Conservation (phyloP, 2,113 vertebrate genomes). For the Caranx ignobilis region DNA sequence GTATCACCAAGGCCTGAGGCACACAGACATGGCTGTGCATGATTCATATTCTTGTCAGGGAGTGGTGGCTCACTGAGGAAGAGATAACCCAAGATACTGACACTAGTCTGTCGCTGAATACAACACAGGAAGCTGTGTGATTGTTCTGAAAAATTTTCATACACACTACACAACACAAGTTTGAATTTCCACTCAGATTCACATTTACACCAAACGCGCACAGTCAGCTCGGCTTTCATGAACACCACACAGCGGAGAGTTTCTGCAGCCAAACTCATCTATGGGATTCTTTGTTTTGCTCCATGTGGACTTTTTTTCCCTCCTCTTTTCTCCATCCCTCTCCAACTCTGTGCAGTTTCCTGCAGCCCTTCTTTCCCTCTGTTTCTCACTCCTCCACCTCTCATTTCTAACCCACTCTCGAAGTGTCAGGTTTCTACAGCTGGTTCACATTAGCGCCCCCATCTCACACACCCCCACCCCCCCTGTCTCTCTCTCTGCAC, state of each 20-base stretch:
- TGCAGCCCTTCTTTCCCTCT: conserved; percentile 66
- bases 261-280: conserved; percentile 71
- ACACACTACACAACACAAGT: neutral
- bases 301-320: conserved; percentile 61
- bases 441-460: conserved; percentile 84
- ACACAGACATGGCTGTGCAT: conserved; percentile 73
- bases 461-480: conserved; percentile 48
- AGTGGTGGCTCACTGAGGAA: conserved; percentile 64
- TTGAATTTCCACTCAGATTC: conserved; percentile 6
- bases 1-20: conserved; percentile 45
- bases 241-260: conserved; percentile 39
- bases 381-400: conserved; percentile 77
- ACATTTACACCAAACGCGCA: conserved; percentile 19
- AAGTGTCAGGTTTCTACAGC: conserved; percentile 87
- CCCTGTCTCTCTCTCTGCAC: conserved; percentile 26
- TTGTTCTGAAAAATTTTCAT: conserved; percentile 26
- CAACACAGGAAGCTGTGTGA: conserved; percentile 4
- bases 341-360: conserved; percentile 57
- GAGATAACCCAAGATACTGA: conserved; percentile 38
- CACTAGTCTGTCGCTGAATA: conserved; percentile 43
- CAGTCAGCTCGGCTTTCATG: conserved; percentile 43
- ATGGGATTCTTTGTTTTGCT: conserved; percentile 81
- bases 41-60: conserved; percentile 72
- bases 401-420: conserved; percentile 66
- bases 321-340: conserved; percentile 54